Evolutionary conservation across 2,797 vertebrate genomes (phyloP).

Genomic region (Tragopan temminckii): DNA sequence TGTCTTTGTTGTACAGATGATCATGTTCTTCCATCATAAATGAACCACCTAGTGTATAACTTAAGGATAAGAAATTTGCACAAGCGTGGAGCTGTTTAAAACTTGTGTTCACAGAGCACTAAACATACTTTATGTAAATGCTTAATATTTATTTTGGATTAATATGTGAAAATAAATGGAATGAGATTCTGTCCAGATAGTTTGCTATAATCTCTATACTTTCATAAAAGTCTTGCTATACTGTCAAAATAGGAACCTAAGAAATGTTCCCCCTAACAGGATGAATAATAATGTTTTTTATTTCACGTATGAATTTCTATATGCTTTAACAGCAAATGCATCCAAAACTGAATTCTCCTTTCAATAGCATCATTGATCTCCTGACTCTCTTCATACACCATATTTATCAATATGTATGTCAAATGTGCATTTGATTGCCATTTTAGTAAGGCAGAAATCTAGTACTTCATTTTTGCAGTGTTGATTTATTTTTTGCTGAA

Average conservation of each 20-base stretch:
- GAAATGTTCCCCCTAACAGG: slow-evolving; percentile 26
- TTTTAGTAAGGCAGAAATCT: neutral
- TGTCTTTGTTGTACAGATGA: slow-evolving; percentile 89
- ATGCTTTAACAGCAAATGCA: slow-evolving; percentile 44
- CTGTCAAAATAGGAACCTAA: slow-evolving; percentile 52
- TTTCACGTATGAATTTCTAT: neutral
- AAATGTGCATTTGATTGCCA: neutral
- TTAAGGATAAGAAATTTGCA: slow-evolving; percentile 70
- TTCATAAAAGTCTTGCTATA: slow-evolving; percentile 56
- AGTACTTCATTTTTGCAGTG: neutral
- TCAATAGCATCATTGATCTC: neutral
- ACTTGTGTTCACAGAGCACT: slow-evolving; percentile 68
- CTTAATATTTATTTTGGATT: slow-evolving; percentile 79
- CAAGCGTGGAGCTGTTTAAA: slow-evolving; percentile 82
- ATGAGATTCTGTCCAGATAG: slow-evolving; percentile 55
- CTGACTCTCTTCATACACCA: neutral
- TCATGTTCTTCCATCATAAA: slow-evolving; percentile 87
- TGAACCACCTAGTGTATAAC: slow-evolving; percentile 83
- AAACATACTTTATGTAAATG: slow-evolving; percentile 79
- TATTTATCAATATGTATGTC: neutral
- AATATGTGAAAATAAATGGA: slow-evolving; percentile 54
- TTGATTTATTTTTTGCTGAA: neutral
- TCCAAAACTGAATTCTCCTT: slow-evolving; percentile 19
- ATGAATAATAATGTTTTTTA: neutral
- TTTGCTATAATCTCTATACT: slow-evolving; percentile 4